Evolutionary conservation across 2,797 vertebrate species (phyloP), one percentile per base, ranked within the genome.

Genomic region (Varecia variegata): DNA sequence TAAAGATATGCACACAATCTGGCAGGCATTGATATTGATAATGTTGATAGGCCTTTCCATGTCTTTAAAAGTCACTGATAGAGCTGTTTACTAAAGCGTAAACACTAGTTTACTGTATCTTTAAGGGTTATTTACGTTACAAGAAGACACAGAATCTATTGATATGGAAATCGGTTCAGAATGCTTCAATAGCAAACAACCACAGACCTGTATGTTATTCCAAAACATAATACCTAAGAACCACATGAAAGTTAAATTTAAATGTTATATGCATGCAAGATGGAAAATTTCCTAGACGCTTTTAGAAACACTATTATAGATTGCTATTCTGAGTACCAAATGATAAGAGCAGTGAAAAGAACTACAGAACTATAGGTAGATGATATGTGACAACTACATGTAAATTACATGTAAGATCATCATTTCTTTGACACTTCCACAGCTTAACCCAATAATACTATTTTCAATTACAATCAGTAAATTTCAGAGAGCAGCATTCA

Each of bases 161-260:
- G 95, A 94, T 94, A 92, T 96, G 93, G 95, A 97, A 96, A 97
- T 96, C 38, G 79, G 92, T 80, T 92, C 67, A 93, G 77, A 96
- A 90, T 27, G 67, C 71, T 95, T 95, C 88, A 92, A 93, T 65
- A 90, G 50, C 65, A 70, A 96, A 90, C 65, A 82, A 84, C 56
- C 58, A 68, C 43, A 88, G 71, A 94, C 86, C 84, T 76, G 52
- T 58, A 73, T 94, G 60, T 95, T 88, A 81, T 88, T 94, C 88
- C 89, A 93, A 62, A 88, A 93, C 50, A 90, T 76, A 92, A 97
- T 93, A 93, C 82, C 93, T 86, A 84, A 92, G 67, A 92, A 85
- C 38, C 54, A 60, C 73, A 76, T 54, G 87, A 97, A 96, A 96
- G 89, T 93, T 90, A 94, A 96, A 94, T 96, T 95, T 85, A 92